Evolutionary conservation across 2,797 vertebrate genomes (phyloP).

Genomic region (Danio kyathit): DNA sequence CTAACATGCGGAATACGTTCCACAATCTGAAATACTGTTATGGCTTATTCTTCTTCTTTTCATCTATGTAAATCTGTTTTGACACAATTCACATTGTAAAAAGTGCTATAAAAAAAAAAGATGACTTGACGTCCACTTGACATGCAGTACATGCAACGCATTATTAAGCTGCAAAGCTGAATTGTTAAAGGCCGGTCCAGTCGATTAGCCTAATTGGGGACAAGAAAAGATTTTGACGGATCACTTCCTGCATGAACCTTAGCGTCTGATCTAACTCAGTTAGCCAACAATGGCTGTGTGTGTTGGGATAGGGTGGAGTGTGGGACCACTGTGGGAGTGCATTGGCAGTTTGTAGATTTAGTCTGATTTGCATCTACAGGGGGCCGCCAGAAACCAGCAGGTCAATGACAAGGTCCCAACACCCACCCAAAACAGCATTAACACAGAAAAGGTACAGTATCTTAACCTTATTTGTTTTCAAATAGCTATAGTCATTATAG

Average conservation of each 20-base stretch:
- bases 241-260: constrained; percentile 62
- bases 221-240: constrained; percentile 61
- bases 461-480: neutral
- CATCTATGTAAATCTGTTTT: too few species aligned
- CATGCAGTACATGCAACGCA: neutral
- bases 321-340: constrained; percentile 52
- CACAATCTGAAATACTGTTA: too few species aligned
- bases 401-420: constrained; percentile 44
- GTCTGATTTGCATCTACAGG: constrained; percentile 56
- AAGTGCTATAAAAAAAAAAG: too few species aligned
- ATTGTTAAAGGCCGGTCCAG: constrained; percentile 41
- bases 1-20: too few species aligned
- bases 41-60: too few species aligned
- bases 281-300: constrained; percentile 58
- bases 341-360: constrained; percentile 63
- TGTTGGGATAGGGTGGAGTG: constrained; percentile 49
- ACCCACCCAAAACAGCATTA: constrained; percentile 6
- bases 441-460: neutral
- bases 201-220: constrained; percentile 60
- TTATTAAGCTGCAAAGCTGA: constrained; percentile 34
- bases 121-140: too few species aligned
- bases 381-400: constrained; percentile 55
- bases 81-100: too few species aligned
- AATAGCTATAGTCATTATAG: neutral
- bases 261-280: constrained; percentile 59